A percentile compares a stretch with the other conserved stretches of the same genome.
These are phyloP conservation scores for Palythoa grandiflora DNA, from an alignment of 92 coral and sea anemone species.

Conservation along the genomic window DNA sequence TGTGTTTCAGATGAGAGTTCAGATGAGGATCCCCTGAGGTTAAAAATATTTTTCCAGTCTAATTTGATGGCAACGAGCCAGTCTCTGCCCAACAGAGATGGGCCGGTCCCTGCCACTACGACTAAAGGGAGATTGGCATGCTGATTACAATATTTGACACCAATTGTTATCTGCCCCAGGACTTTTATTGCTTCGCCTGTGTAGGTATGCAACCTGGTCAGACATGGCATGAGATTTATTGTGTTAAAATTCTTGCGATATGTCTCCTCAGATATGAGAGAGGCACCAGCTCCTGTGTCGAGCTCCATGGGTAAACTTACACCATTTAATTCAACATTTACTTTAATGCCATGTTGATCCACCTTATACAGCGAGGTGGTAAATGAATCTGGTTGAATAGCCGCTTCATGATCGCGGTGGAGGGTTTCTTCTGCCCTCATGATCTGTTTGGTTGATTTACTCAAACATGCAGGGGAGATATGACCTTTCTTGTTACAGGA, in stretches of 20 bases:
- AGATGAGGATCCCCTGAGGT: slow-evolving; percentile 21
- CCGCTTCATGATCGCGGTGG: slow-evolving; percentile 22
- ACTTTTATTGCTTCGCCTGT: slow-evolving; percentile 29
- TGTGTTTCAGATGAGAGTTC: slow-evolving; percentile 26
- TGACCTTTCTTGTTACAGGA: slow-evolving; percentile 18
- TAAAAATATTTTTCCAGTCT: slow-evolving; percentile 35
- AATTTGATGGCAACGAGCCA: slow-evolving; percentile 40
- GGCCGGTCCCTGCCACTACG: slow-evolving; percentile 28
- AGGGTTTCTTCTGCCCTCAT: slow-evolving; percentile 23
- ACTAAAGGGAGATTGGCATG: slow-evolving; percentile 29
- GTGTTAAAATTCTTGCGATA: slow-evolving; percentile 16
- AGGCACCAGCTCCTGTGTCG: slow-evolving; percentile 23
- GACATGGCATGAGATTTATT: slow-evolving; percentile 1
- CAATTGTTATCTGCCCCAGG: slow-evolving; percentile 17
- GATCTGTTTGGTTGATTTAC: slow-evolving; percentile 24
- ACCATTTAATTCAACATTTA: slow-evolving; percentile 29
- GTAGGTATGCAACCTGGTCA: slow-evolving; percentile 33
- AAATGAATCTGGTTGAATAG: slow-evolving; percentile 28
- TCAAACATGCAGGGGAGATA: slow-evolving; percentile 19
- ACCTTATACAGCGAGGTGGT: slow-evolving; percentile 34
- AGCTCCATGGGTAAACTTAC: slow-evolving; percentile 19
- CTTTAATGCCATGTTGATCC: slow-evolving; percentile 22
- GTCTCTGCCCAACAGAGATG: slow-evolving; percentile 48
- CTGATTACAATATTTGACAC: slow-evolving; percentile 18
- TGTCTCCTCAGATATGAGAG: slow-evolving; percentile 23